Base-by-base conservation (phyloP, 1,140 invertebrate genomes). In the Leptinotarsa lineolata region DNA sequence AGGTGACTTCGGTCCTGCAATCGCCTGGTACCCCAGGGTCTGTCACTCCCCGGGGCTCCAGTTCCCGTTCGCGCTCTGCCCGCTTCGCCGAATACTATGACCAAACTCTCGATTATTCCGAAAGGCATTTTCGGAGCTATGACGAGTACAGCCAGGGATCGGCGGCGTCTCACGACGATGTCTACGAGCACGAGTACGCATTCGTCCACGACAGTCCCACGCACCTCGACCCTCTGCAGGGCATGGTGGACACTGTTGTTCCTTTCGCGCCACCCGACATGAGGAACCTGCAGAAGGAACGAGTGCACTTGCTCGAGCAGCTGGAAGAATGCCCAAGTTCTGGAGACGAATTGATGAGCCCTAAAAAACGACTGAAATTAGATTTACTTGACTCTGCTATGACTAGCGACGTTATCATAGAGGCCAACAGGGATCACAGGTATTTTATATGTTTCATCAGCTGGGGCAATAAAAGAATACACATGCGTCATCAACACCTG, bases 271-370 rank as follows among this genome's bases (percentile, higher is more conserved):
- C 88, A 2, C 87, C 87, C 3, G 89, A 92, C 79, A 91, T 92
- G 65, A 82, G 89, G 60, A 89, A 91, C 78, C 85, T 92, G 60
- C 90, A 92, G 79, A 92, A 92, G 82, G 91, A 91, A 81, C 87
- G 91, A 58, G 90, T 90, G 5, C 90, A 90, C 79, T 85, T 92
- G 44, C 81, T 92, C 21, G 91, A 92, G 80, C 91, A 92, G 80
- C 85, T 92, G 54, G 91, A 92, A 79, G 91, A 92, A 77, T 91
- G 90, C 84, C 88, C 88, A 70, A 92, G 91, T 79, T 91, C 91
- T 78, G 91, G 91, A 48, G 90, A 91, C 82, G 90, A 91, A 80
- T 84, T 87, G 71, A 86, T 89, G 73, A 89, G 89, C 79, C 89
- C 88, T 39, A 90, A 90, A 78, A 92, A 92, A 82, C 87, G 90